Evolutionary conservation across 2,797 vertebrate genomes (phyloP), one percentile per base, ranked within the genome.

Genomic region (Coregonus suidteri): DNA sequence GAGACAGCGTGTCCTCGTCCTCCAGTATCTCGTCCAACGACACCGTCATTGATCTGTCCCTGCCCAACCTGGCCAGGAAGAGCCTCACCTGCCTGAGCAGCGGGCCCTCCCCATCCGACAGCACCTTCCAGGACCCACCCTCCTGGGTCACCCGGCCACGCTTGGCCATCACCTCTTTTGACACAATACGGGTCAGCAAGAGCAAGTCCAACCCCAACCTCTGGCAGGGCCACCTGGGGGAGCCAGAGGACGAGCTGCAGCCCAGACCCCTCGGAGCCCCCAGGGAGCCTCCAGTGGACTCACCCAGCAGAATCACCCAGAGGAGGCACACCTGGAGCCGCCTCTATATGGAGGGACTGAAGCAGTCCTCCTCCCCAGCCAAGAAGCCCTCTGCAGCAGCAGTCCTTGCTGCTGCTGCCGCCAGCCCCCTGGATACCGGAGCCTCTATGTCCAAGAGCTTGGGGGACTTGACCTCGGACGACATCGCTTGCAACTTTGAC

Each of bases 21-120:
- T 99, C 98, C 76, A 98, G 97, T 89, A 93, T 98, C 92, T 99
- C 97, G 0, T 99, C 97, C 87, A 96, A 91, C 0, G 98, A 99
- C 93, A 98, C 96, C 0, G 96, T 97, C 86, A 96, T 98, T 0
- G 97, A 98, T 83, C 93, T 99, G 56, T 96, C 96, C 0, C 82
- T 97, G 15, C 94, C 95, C 5, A 97, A 95, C 87, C 90, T 97
- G 76, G 93, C 95, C 70, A 91, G 93, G 62, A 97, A 95, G 85
- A 95, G 94, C 87, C 88, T 96, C 71, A 86, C 79, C 7, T 91
- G 94, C 66, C 93, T 94, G 4, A 91, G 94, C 35, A 56, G 86
- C 6, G 85, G 82, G 71, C 69, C 76, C 59, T 87, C 25, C n/a
- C 0, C 88, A 90, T 70, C 83, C 73, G 31, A 71, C 84, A 0